Base-by-base conservation (phyloP, 2,888 invertebrate genomes). In the Calliphora vomitoria region DNA sequence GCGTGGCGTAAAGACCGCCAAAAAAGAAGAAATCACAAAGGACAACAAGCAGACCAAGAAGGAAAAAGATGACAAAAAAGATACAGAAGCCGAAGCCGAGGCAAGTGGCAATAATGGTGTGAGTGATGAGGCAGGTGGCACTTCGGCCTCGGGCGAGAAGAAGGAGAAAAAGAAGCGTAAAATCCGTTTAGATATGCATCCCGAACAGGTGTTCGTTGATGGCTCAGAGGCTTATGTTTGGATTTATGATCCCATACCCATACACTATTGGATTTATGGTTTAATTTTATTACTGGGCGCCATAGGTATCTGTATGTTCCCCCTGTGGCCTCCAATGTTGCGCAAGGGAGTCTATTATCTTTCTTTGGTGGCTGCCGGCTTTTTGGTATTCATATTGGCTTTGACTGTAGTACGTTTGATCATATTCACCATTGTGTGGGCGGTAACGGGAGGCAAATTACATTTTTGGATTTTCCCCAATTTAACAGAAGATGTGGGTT, bases 391-490 rank as follows among this genome's bases (percentile, higher is more conserved):
- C 91, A 98, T 99, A 90, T 96, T 99, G 90, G 97, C 96, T 15
- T 94, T 99, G 92, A 98, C 98, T 18, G 96, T 99, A 35, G 95
- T 99, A 31, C 96, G 99, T 78, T 95, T 98, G 88, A 96, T 99
- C 82, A 95, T 99, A 74, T 99, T 99, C 94, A 98, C 98, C 90
- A 92, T 97, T 10, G 96, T 99, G 25, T 99, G 99, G 99, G 92
- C 96, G 11, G 90, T 97, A 18, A 98, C 98, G 0, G 95, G 98
- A 85, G 98, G 99, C 6, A 96, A 97, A 91, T 97, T 99, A 93
- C 98, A 99, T 93, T 95, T 99, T 89, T 99, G 99, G 99, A 95
- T 99, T 89, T 95, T 99, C 91, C 99, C 99, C n/a, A 99, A 99
- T 94, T 95, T 99, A 62, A 99, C 99, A 0, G 99, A 99, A 94